Percentiles rank a stretch among this genome's conserved stretches.
Conservation (phyloP, 2,113 vertebrate genomes). For the Pseudolaguvia tuberculata region DNA sequence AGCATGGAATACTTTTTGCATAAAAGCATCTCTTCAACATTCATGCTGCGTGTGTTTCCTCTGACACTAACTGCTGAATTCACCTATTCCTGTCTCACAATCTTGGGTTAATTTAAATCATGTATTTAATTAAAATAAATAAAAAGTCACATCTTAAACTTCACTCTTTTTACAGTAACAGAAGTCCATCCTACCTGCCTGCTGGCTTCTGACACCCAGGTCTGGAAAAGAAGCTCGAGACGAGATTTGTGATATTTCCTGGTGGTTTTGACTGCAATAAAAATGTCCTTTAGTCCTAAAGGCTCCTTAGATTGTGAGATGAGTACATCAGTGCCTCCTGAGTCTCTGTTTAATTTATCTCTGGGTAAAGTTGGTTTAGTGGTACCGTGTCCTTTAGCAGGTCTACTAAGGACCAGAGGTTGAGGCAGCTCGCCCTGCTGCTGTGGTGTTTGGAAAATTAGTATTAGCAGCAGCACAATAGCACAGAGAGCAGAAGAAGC, state of each 20-base stretch:
- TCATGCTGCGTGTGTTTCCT: not conserved
- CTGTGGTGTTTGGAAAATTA: conserved; percentile 60
- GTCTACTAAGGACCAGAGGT: conserved; percentile 51
- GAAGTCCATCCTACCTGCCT: conserved; percentile 71
- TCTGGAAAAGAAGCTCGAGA: conserved; percentile 82
- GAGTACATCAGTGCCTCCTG: not conserved
- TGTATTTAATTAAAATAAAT: not conserved
- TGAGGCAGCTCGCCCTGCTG: conserved; percentile 51
- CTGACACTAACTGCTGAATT: too few species aligned
- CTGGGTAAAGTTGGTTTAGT: not conserved
- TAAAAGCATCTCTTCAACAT: conserved; percentile 35
- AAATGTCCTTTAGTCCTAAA: conserved; percentile 80
- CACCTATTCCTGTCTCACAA: too few species aligned
- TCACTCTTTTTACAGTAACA: not conserved
- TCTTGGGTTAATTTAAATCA: too few species aligned
- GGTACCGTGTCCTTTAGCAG: conserved; percentile 8
- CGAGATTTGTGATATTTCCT: conserved; percentile 85
- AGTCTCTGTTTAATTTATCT: not conserved
- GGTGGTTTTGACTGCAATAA: conserved; percentile 93
- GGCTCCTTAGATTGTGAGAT: conserved; percentile 53
- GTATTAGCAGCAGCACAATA: conserved; percentile 75
- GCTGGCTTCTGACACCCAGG: conserved; percentile 85
- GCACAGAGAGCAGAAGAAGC: conserved; percentile 74
- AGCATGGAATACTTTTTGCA: not conserved
- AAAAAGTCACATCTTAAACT: not conserved